Evolutionary conservation across 1,140 invertebrate genomes (phyloP).

Genomic region (Schmidtea mediterranea): DNA sequence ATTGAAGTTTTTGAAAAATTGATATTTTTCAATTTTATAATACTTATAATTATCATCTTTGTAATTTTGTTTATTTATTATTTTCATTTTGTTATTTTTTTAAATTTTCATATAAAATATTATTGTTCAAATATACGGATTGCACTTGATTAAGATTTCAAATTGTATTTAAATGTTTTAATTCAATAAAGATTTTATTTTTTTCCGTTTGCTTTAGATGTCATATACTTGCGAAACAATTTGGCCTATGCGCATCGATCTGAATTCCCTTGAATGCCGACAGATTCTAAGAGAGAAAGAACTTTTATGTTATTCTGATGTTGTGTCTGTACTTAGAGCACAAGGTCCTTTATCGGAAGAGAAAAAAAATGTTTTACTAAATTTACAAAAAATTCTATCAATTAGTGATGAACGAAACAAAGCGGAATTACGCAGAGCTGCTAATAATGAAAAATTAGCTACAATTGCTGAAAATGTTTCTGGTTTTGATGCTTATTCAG

Average conservation of each 20-base stretch:
- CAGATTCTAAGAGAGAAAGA: constrained; percentile 55
- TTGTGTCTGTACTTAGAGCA: constrained; percentile 60
- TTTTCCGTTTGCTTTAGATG: too few relatives aligned
- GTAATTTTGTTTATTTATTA: too few relatives aligned
- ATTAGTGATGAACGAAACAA: constrained; percentile 61
- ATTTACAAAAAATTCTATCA: constrained; percentile 46
- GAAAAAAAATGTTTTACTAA: constrained; percentile 52
- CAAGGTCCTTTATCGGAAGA: constrained; percentile 55
- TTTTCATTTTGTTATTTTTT: too few relatives aligned
- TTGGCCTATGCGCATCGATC: constrained; percentile 43
- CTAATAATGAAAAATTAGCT: constrained; percentile 59
- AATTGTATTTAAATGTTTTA: too few relatives aligned
- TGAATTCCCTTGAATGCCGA: constrained; percentile 54
- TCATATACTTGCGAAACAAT: constrained; percentile 22
- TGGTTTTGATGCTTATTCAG: too few relatives aligned
- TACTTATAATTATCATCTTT: too few relatives aligned
- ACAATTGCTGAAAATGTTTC: constrained; percentile 45
- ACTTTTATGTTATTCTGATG: constrained; percentile 57
- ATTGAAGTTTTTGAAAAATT: too few relatives aligned
- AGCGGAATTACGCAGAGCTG: constrained; percentile 57
- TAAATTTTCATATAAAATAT: too few relatives aligned
- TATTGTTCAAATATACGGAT: too few relatives aligned
- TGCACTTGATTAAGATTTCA: too few relatives aligned
- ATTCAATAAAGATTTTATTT: too few relatives aligned
- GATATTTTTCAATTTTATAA: too few relatives aligned